Evolutionary conservation across 2,888 invertebrate species (phyloP).

Genomic region (Troides oblongomaculatus): DNA sequence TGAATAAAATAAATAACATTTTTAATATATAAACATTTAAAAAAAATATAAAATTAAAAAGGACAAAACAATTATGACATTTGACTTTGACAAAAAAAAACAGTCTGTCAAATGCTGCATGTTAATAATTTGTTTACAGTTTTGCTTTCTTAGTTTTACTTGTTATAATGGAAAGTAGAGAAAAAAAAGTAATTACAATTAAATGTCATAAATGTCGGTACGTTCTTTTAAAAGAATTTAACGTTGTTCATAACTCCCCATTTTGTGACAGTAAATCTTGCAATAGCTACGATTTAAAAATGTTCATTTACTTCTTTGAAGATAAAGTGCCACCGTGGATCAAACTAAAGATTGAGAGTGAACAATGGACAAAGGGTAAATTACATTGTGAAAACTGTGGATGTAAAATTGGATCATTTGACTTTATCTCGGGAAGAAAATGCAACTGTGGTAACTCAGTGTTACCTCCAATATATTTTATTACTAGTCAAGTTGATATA

Average conservation of each 20-base stretch:
- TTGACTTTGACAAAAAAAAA: not conserved
- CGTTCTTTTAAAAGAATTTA: slow-evolving; percentile 50
- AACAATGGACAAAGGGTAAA: slow-evolving; percentile 84
- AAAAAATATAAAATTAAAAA: no score
- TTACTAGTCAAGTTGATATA: slow-evolving; percentile 82
- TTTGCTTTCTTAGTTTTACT: not conserved
- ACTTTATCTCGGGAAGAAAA: slow-evolving; percentile 82
- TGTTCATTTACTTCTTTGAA: slow-evolving; percentile 76
- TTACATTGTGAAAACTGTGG: slow-evolving; percentile 82
- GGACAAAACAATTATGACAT: not conserved
- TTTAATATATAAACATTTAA: no score
- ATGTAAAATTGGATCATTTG: slow-evolving; percentile 82
- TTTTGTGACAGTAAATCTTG: slow-evolving; percentile 48
- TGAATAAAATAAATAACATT: no score
- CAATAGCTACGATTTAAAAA: slow-evolving; percentile 53
- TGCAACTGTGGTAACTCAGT: slow-evolving; percentile 79
- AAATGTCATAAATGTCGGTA: slow-evolving; percentile 75
- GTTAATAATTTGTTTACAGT: not conserved
- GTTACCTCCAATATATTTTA: slow-evolving; percentile 81
- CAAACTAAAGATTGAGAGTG: slow-evolving; percentile 68
- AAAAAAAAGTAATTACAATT: slow-evolving; percentile 34
- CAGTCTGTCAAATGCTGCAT: not conserved
- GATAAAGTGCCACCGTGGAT: slow-evolving; percentile 81
- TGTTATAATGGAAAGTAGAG: not conserved
- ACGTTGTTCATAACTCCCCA: slow-evolving; percentile 37